Conservation (phyloP, 2,797 vertebrate species). For the Epinephelus malabaricus region DNA sequence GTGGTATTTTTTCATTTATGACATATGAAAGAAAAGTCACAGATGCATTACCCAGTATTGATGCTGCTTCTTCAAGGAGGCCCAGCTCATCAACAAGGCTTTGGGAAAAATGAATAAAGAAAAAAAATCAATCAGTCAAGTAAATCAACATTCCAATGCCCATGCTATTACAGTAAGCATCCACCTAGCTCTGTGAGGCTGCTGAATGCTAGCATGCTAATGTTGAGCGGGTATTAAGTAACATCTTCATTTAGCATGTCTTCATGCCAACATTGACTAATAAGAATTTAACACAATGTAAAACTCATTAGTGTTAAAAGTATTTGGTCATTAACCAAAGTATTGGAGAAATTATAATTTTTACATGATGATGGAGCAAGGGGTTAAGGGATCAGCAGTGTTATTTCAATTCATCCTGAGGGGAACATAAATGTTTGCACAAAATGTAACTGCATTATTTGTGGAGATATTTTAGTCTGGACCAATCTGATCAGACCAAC, state of each 20-base stretch:
- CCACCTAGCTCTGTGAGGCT: neutral
- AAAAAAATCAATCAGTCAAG: neutral
- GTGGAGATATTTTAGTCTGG: neutral
- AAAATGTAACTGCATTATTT: neutral
- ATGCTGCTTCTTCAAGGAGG: conserved; percentile 86
- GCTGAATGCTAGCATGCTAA: conserved; percentile 5
- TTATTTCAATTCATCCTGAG: neutral
- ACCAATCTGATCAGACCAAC: neutral
- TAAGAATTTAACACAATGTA: neutral
- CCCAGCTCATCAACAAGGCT: conserved; percentile 84
- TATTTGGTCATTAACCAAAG: neutral
- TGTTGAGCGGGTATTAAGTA: no score
- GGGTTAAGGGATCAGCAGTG: no score
- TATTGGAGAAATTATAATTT: no score
- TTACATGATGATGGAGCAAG: neutral
- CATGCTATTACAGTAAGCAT: neutral
- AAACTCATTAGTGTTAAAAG: neutral
- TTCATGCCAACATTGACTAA: neutral
- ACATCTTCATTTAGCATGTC: neutral
- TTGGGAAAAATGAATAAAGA: conserved; percentile 29
- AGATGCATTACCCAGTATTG: conserved; percentile 82
- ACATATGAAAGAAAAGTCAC: neutral
- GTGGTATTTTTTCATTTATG: neutral
- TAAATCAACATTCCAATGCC: neutral
- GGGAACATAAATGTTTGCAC: neutral